Base-by-base conservation (phyloP, 2,888 invertebrate species). In the Crematogaster levior region DNA sequence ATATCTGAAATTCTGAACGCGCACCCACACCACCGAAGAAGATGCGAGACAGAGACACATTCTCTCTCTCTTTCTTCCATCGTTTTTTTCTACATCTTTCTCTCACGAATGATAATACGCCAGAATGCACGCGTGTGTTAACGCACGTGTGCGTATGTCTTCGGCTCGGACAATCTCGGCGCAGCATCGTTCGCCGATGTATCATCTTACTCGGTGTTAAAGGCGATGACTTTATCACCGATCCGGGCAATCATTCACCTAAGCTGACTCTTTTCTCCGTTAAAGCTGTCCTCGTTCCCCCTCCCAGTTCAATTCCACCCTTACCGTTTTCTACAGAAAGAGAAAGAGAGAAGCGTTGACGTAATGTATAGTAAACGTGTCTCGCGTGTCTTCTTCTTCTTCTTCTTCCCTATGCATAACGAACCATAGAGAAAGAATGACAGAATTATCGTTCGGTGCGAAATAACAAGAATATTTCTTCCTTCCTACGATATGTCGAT, bases 201-300 rank as follows among this genome's bases (percentile, higher is more conserved):
- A 94, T 94, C 94, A 94, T 94, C 93, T 94, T 94, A 94, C 94
- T 91, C 90, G 92, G 92, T 91, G 92, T 93, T 92, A 92, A 92
- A 93, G 93, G 93, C 94, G 94, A 94, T 93, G 94, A 94, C 94
- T 94, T 94, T 94, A 94, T 94, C 94, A 92, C 93, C 93, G 92
- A 94, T 94, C 94, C 89, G 89, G 87, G 89, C 89, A 89, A 89
- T 89, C 89, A 89, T 89, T 89, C 89, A 89, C 89, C 87, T 85
- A 88, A 75, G 80, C 84, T 63, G 89, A 83, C 89, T 87, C 87
- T 81, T 83, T 85, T 85, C 84, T 85, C 85, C 77, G 84, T 82
- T 83, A 74, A 74, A 61, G 68, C 85, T 79, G 74, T 72, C 84
- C 80, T 72, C 82, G 84, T 84, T 82, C 85, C 58, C 18, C 21